Evolutionary conservation across 2,888 invertebrate genomes (phyloP), one percentile per base, ranked within the genome.

Genomic region (Drosophila niveifrons): DNA sequence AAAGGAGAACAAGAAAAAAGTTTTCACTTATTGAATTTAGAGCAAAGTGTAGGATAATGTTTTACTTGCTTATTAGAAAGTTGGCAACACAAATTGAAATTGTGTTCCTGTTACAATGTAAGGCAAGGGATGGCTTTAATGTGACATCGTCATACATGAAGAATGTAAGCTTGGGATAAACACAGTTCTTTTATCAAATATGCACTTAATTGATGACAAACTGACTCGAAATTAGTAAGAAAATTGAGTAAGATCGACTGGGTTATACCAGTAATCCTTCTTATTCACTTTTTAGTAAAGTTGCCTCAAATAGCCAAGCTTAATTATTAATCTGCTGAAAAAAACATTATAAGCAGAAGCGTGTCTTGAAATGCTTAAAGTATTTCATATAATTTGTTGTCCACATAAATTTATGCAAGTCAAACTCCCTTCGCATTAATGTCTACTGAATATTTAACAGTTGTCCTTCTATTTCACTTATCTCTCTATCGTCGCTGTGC

Each of bases 1-100:
- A 47, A 61, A 43, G 52, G 15, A 44, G 29, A 44, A 43, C 56
- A 65, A 58, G 36, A 56, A 17, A 59, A 77, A 76, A 76, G 57
- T 76, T 75, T 50, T 43, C 63, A 57, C 72, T 82, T 82, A 82
- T 82, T 82, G 78, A 82, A 80, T 82, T 82, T 83, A 58, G 69
- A 71, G 50, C 53, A 76, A 72, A 69, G 69, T 75, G 71, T 68
- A 69, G 53, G 41, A 64, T 56, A 84, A 75, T 84, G 82, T 75
- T 78, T 67, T 56, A 66, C 81, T 75, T 65, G 59, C 71, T 71
- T 83, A 75, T 78, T 80, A 75, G 65, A 83, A 68, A 80, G 78
- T 66, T 73, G 53, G 7, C 39, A 47, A 8, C 28, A 8, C 15
- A 63, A 76, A 72, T 76, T 72, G 78, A 63, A 77, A 76, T 76